Conservation (phyloP, 1,140 invertebrate species). For the Drosophila elegans region DNA sequence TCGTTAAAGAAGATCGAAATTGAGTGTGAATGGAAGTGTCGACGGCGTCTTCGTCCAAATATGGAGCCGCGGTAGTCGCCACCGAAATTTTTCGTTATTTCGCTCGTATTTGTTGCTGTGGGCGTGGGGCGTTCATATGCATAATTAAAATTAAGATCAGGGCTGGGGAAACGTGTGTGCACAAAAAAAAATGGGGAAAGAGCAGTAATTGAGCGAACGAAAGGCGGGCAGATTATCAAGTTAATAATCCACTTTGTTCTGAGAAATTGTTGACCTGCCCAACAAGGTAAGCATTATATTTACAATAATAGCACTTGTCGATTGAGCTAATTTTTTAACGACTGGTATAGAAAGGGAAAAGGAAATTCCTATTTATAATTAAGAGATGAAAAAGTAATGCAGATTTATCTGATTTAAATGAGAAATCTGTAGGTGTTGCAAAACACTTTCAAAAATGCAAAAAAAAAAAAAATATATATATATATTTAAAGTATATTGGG, state of each 20-base stretch:
- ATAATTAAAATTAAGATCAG: conserved; percentile 43
- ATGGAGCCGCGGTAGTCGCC: conserved; percentile 59
- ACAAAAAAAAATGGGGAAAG: conserved; percentile 1
- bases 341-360: not conserved
- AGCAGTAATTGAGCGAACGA: conserved; percentile 1
- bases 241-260: conserved; percentile 6
- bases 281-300: conserved; percentile 9
- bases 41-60: conserved; percentile 51
- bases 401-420: no score
- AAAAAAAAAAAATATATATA: not conserved
- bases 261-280: conserved; percentile 3
- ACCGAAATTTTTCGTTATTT: conserved; percentile 17
- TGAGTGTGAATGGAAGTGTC: conserved; percentile 59
- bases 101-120: conserved; percentile 25
- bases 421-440: no score
- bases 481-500: no score
- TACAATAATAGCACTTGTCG: conserved; percentile 1
- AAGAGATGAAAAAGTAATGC: not conserved
- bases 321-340: not conserved
- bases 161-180: conserved; percentile 3
- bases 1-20: conserved; percentile 77
- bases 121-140: conserved; percentile 31
- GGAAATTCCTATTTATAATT: not conserved
- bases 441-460: no score
- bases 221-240: conserved; percentile 20